Percentiles rank a stretch among this genome's conserved stretches.
Conservation (phyloP, 2,113 vertebrate species). For the Centropus bengalensis region DNA sequence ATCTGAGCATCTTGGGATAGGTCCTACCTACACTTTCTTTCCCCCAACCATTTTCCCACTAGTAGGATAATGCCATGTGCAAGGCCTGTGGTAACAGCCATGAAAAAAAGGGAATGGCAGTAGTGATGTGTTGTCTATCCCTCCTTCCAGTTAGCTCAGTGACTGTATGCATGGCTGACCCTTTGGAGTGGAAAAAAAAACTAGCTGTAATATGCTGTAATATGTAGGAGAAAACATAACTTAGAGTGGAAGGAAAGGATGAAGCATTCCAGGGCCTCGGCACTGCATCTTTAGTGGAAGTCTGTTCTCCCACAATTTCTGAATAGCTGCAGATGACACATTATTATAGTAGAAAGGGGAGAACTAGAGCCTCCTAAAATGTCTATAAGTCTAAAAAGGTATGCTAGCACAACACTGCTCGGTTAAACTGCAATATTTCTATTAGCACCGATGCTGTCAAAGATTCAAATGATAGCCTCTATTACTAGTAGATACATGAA, state of each 20-base stretch:
- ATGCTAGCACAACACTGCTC: background rate
- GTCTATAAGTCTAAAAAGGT: background rate
- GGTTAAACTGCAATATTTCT: background rate
- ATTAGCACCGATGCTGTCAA: background rate
- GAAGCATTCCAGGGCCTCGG: background rate
- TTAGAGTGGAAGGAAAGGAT: background rate
- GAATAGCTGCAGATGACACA: background rate
- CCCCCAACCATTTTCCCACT: background rate
- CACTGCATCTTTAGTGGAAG: background rate
- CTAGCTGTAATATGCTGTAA: background rate
- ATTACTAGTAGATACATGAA: background rate
- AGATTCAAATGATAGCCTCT: background rate
- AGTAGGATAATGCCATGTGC: background rate
- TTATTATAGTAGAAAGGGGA: background rate
- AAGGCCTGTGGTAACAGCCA: background rate
- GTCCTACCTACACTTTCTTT: background rate
- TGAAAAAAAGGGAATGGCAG: background rate
- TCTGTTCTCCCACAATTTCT: background rate
- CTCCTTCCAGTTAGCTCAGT: background rate
- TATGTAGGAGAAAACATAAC: background rate
- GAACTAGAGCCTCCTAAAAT: background rate
- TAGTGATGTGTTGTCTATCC: background rate
- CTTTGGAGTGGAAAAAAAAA: background rate
- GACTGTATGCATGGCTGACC: background rate
- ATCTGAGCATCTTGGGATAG: background rate